A percentile compares a stretch with the other conserved stretches of the same genome.
phyloP scores from a whole-genome alignment of 2,797 vertebrate genomes.

The Apodemus agrarius region DNA sequence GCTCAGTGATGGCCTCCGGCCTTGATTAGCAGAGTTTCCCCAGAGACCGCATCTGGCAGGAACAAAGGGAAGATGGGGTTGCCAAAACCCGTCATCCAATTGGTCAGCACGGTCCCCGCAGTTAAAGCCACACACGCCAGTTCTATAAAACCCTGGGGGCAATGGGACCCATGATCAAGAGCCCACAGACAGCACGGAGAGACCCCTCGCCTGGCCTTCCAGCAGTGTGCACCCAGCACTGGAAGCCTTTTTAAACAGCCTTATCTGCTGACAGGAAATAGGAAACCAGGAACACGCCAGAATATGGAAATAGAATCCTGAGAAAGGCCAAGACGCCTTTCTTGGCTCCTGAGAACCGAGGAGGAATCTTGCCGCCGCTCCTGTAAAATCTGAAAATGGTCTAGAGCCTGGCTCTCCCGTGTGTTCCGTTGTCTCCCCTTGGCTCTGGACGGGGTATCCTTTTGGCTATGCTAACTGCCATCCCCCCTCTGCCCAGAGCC shows the following conservation, averaged over 20 bases:
- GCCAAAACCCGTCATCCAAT: background rate
- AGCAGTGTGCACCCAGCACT: background rate
- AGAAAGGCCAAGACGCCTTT: background rate
- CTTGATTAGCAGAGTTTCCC: background rate
- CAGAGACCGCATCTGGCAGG: background rate
- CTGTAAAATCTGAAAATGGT: background rate
- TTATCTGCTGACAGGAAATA: background rate
- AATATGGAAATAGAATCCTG: rapidly evolving
- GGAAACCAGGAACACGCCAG: background rate
- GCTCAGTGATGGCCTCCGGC: background rate
- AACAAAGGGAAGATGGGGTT: background rate
- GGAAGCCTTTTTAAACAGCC: background rate
- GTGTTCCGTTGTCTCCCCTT: background rate
- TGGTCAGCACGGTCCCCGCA: background rate
- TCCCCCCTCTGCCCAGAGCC: slow-evolving; percentile 85
- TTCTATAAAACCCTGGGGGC: background rate
- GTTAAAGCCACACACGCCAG: background rate
- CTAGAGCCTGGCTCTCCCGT: background rate
- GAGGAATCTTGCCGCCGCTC: background rate
- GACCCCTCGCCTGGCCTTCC: background rate
- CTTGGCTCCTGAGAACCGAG: background rate
- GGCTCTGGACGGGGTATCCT: background rate
- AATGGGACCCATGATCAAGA: background rate
- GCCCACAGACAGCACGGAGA: background rate
- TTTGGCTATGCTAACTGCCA: slow-evolving; percentile 40